These are phyloP conservation scores for Petromus typicus DNA, from an alignment of 2,113 vertebrate species.

Conservation along the genomic window DNA sequence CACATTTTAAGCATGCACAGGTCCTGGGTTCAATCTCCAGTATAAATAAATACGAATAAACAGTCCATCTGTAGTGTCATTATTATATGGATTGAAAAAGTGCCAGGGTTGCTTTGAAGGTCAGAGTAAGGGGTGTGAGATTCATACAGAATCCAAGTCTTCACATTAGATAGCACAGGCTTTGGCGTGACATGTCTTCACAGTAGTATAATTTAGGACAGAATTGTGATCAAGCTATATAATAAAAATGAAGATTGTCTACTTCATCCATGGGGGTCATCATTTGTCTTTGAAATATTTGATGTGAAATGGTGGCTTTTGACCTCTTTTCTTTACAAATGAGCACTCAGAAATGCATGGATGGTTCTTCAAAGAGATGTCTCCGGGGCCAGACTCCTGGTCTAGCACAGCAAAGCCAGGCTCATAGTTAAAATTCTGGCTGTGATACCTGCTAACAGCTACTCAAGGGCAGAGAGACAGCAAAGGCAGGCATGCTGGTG, in stretches of 20 bases:
- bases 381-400: neutral
- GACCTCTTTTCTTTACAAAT: neutral
- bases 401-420: neutral
- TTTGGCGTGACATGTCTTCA: neutral
- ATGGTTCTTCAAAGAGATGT: neutral
- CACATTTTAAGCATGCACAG: neutral
- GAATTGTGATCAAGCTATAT: neutral
- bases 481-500: neutral
- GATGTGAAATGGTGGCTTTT: neutral
- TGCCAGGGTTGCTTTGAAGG: neutral
- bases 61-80: neutral
- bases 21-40: neutral
- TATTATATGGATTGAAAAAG: neutral
- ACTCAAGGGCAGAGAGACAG: neutral
- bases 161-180: neutral
- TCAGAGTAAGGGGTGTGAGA: neutral
- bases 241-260: neutral
- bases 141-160: neutral
- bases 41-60: neutral
- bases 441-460: neutral
- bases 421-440: neutral
- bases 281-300: constrained; percentile 12
- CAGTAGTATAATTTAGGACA: neutral
- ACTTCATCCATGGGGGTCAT: neutral
- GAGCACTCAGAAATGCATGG: neutral